Conservation (phyloP, 2,113 vertebrate species). For the Murina feae region DNA sequence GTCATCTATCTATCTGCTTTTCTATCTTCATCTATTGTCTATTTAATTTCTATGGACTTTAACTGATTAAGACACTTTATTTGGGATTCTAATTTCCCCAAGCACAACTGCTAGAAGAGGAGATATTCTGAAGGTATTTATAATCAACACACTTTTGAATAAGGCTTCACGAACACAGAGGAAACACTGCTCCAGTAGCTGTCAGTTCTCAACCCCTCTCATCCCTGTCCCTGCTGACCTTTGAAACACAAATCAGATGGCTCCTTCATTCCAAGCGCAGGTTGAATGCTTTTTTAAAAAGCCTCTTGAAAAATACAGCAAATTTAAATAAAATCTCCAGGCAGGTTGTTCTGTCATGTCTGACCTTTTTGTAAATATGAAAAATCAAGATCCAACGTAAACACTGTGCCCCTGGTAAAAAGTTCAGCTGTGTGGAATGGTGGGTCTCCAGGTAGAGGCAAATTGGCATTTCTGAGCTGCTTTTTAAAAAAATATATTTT, state of each 20-base stretch:
- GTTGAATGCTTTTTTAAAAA: background rate
- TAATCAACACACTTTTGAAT: background rate
- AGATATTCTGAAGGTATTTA: background rate
- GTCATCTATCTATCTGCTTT: background rate
- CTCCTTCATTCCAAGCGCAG: background rate
- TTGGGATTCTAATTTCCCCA: background rate
- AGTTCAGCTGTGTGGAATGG: background rate
- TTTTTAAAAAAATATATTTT: no score
- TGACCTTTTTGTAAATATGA: slow-evolving; percentile 36
- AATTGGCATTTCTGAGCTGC: background rate
- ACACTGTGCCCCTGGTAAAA: background rate
- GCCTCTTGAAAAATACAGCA: background rate
- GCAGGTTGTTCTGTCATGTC: background rate
- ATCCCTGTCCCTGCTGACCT: background rate
- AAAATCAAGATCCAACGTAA: background rate
- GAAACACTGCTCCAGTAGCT: background rate
- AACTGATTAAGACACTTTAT: background rate
- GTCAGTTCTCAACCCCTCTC: background rate
- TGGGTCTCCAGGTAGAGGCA: background rate
- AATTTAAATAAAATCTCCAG: slow-evolving; percentile 15
- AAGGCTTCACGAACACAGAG: background rate
- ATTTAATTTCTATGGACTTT: background rate
- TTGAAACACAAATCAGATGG: background rate
- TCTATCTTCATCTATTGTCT: background rate
- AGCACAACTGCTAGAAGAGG: background rate